Conservation (phyloP, 2,113 vertebrate genomes). For the Sinocyclocheilus anshuiensis region DNA sequence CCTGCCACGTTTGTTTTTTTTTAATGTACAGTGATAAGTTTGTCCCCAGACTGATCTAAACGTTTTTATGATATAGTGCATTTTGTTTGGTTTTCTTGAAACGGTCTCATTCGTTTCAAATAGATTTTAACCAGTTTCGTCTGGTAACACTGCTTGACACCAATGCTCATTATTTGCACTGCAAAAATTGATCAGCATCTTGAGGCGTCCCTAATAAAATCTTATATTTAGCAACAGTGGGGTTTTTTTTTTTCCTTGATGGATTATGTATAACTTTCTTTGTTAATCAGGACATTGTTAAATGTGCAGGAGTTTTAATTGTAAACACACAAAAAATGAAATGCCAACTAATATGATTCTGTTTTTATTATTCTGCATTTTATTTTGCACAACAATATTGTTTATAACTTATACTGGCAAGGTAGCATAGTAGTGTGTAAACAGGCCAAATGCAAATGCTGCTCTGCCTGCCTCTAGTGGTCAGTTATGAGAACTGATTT, state of each 20-base stretch:
- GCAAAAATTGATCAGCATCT: conserved; percentile 60
- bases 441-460: neutral
- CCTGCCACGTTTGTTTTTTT: conserved; percentile 54
- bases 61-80: conserved; percentile 65
- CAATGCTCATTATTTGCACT: conserved; percentile 61
- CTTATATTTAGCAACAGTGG: conserved; percentile 58
- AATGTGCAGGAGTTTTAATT: neutral
- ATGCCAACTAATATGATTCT: neutral
- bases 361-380: neutral
- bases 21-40: conserved; percentile 60
- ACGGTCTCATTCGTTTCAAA: conserved; percentile 55
- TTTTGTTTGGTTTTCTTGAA: conserved; percentile 59
- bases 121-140: conserved; percentile 62
- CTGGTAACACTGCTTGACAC: conserved; percentile 43
- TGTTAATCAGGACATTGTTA: neutral
- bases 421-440: neutral
- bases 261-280: neutral
- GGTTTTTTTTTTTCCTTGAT: conserved; percentile 10
- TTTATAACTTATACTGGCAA: neutral
- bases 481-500: neutral
- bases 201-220: conserved; percentile 57
- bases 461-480: no score
- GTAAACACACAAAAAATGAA: neutral
- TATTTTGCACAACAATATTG: neutral
- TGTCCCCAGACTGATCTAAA: conserved; percentile 50